A percentile compares a stretch with the other conserved stretches of the same genome.
phyloP scores from a whole-genome alignment of 2,113 vertebrate species.

The Clarias macrocephalus region DNA sequence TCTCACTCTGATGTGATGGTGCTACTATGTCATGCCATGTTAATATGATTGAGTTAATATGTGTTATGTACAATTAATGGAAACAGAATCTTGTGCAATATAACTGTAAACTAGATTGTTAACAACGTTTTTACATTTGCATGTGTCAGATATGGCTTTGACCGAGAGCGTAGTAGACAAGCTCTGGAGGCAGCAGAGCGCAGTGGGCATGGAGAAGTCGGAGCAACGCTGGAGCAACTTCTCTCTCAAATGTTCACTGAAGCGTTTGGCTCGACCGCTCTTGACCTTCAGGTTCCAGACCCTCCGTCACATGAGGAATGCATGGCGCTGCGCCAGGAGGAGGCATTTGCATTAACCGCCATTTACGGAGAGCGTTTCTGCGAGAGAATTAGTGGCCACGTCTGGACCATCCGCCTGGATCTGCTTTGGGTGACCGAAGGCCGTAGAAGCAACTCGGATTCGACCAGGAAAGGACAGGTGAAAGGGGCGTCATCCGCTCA shows the following conservation, averaged over 20 bases:
- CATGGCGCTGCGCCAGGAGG: slow-evolving; percentile 84
- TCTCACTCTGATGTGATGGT: not conserved
- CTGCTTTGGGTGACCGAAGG: slow-evolving; percentile 69
- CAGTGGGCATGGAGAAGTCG: slow-evolving; percentile 81
- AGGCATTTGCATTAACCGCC: slow-evolving; percentile 86
- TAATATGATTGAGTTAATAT: not conserved
- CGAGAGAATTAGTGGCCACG: slow-evolving; percentile 85
- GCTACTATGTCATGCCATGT: no score
- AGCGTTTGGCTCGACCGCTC: slow-evolving; percentile 74
- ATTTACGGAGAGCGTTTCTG: slow-evolving; percentile 91
- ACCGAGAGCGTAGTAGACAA: slow-evolving; percentile 77
- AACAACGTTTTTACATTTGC: not conserved
- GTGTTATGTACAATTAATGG: not conserved
- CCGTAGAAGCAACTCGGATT: slow-evolving; percentile 50
- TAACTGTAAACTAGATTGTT: not conserved
- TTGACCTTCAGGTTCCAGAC: slow-evolving; percentile 62
- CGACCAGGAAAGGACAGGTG: slow-evolving; percentile 26
- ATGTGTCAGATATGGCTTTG: slow-evolving; percentile 86
- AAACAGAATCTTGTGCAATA: not conserved
- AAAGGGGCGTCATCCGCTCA: slow-evolving; percentile 53
- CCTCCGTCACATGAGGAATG: slow-evolving; percentile 77
- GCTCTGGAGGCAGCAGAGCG: slow-evolving; percentile 67
- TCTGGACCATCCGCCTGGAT: slow-evolving; percentile 88
- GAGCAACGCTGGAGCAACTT: slow-evolving; percentile 84
- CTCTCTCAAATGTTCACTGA: slow-evolving; percentile 84